Evolutionary conservation across 2,797 vertebrate genomes (phyloP).

Genomic region (Pseudopleuronectes americanus): DNA sequence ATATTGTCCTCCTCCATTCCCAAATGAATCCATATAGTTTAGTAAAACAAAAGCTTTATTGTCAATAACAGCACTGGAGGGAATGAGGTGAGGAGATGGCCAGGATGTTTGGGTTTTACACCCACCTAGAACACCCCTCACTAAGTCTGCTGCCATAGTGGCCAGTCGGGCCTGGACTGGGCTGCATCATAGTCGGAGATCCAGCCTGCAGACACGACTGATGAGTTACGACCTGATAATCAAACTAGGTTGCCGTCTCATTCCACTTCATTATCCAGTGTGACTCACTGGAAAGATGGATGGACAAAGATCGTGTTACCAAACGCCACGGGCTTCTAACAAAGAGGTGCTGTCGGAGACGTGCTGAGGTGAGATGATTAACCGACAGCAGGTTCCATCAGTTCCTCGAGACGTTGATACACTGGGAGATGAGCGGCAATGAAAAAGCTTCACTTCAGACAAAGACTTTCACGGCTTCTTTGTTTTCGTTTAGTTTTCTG

Average conservation of each 20-base stretch:
- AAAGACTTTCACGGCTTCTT: no score
- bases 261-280: constrained; percentile 5
- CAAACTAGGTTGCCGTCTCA: neutral
- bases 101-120: neutral
- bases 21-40: no score
- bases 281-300: constrained; percentile 4
- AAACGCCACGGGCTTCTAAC: neutral
- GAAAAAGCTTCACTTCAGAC: no score
- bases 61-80: no score
- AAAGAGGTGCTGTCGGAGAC: neutral
- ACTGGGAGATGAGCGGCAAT: no score
- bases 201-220: neutral
- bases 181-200: neutral
- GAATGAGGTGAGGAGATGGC: neutral
- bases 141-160: no score
- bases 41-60: no score
- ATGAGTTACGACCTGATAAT: neutral
- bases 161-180: neutral
- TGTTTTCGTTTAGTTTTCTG: neutral
- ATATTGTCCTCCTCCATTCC: no score
- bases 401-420: no score
- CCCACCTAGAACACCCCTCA: neutral
- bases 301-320: neutral
- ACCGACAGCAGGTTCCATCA: no score
- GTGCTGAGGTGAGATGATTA: neutral